Conservation (phyloP, 1,140 invertebrate species). For the Zaprionus kolodkinae region DNA sequence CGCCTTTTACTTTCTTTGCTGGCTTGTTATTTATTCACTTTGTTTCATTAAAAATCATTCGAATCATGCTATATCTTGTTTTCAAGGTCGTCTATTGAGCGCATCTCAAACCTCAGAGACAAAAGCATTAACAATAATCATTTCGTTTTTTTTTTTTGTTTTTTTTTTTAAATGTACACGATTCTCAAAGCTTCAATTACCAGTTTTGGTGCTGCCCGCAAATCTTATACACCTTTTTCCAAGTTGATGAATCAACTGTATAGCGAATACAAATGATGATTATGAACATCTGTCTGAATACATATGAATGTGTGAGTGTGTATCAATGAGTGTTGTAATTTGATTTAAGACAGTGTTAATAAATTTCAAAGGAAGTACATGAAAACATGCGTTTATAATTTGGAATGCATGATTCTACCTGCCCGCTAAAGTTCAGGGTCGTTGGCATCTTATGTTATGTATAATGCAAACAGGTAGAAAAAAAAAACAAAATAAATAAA, state of each 20-base stretch:
- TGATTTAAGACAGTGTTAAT: background rate
- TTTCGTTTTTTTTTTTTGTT: conserved; percentile 5
- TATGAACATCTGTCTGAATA: background rate
- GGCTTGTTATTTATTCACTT: conserved; percentile 70
- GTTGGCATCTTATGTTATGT: conserved; percentile 1
- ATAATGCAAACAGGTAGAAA: background rate
- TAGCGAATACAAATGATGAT: background rate
- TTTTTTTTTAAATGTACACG: too few relatives aligned
- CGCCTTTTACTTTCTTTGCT: conserved; percentile 41
- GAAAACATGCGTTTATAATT: conserved; percentile 1
- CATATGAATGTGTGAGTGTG: background rate
- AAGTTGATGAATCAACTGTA: conserved; percentile 2
- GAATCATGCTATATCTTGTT: conserved; percentile 46
- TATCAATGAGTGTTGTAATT: conserved; percentile 4
- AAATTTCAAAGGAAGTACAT: background rate
- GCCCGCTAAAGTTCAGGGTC: background rate
- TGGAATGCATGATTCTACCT: background rate
- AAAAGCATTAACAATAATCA: conserved; percentile 28
- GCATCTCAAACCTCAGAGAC: conserved; percentile 54
- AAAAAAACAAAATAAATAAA: background rate
- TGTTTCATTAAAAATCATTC: conserved; percentile 70
- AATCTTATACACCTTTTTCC: conserved; percentile 43
- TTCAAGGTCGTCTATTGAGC: conserved; percentile 65
- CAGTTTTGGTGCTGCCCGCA: conserved; percentile 23
- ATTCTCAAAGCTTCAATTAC: conserved; percentile 6